Evolutionary conservation across 2,888 invertebrate genomes (phyloP), one percentile per base, ranked within the genome.

Genomic region (Ferrisia virgata): DNA sequence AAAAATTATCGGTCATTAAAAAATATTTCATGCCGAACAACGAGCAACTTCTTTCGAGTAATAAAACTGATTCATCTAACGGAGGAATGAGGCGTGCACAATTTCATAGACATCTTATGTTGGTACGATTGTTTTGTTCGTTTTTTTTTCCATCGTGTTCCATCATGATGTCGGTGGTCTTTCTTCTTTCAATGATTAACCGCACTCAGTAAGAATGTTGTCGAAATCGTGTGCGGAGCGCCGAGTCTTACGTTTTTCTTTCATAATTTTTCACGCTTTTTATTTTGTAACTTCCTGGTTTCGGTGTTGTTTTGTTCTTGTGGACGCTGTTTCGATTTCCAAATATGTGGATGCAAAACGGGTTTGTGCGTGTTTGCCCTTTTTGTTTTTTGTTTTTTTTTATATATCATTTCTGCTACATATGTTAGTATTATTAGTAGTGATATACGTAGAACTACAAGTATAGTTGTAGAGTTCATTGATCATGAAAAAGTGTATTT

Each of bases 361-460:
- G 82, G 82, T 82, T 82, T 82, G 64, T 82, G 82, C 82, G 82
- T 64, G 82, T 82, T 82, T 82, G 2, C 58, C n/a, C n/a, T n/a
- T n/a, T n/a, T n/a, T n/a, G n/a, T 79, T 78, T 69, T 69, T 36
- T 33, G 9, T 78, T 9, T 15, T 33, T 78, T 15, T 80, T 43
- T 79, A 47, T n/a, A 18, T 40, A 79, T 40, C 40, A 18, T 13
- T 76, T 31, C 13, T 76, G 6, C 15, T 28, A 31, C 15, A 13
- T 69, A 15, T 13, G n/a, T 53, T 5, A 53, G n/a, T 69, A 25
- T 69, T 69, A 69, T 69, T 69, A 31, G 47, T 47, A 5, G n/a
- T 47, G 15, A n/a, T 11, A 47, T n/a, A 13, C n/a, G 36, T 6
- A 36, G 8, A 36, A 36, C 5, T 36, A n/a, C 36, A 36, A 36